Conservation (phyloP, 2,113 vertebrate species). For the Leptobrachium leishanense region DNA sequence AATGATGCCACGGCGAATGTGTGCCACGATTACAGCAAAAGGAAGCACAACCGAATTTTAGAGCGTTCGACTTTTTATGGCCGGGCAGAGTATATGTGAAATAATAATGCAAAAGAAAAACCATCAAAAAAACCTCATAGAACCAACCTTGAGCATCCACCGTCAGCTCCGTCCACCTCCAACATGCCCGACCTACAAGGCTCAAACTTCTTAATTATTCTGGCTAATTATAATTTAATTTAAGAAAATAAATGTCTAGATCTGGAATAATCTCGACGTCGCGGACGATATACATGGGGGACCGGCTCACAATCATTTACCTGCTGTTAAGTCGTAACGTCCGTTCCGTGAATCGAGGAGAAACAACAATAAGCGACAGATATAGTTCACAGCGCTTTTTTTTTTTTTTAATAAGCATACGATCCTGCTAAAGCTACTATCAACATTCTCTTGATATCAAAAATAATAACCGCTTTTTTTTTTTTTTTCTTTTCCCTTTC, state of each 20-base stretch:
- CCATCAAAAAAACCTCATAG: no score
- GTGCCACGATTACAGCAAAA: no score
- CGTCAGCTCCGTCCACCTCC: neutral
- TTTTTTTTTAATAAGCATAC: constrained; percentile 71
- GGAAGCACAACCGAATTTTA: no score
- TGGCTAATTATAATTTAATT: constrained; percentile 46
- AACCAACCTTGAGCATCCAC: neutral
- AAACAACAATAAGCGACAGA: constrained; percentile 72
- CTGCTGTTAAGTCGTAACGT: constrained; percentile 53
- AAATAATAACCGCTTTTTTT: constrained; percentile 79
- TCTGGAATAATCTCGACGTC: constrained; percentile 51
- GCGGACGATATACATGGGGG: constrained; percentile 54
- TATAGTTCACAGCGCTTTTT: constrained; percentile 63
- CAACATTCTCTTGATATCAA: constrained; percentile 77
- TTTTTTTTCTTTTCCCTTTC: no score
- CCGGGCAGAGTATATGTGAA: no score
- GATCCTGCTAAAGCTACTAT: constrained; percentile 74
- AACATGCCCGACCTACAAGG: neutral
- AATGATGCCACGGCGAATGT: no score
- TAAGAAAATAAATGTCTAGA: neutral
- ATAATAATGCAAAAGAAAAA: no score
- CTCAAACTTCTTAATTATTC: constrained; percentile 28
- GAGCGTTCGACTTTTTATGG: no score
- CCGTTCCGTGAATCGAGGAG: constrained; percentile 67
- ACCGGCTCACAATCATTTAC: constrained; percentile 60